A percentile compares a stretch with the other conserved stretches of the same genome.
phyloP scores from a whole-genome alignment of 1,140 invertebrate genomes.

The Mizuhopecten yessoensis region DNA sequence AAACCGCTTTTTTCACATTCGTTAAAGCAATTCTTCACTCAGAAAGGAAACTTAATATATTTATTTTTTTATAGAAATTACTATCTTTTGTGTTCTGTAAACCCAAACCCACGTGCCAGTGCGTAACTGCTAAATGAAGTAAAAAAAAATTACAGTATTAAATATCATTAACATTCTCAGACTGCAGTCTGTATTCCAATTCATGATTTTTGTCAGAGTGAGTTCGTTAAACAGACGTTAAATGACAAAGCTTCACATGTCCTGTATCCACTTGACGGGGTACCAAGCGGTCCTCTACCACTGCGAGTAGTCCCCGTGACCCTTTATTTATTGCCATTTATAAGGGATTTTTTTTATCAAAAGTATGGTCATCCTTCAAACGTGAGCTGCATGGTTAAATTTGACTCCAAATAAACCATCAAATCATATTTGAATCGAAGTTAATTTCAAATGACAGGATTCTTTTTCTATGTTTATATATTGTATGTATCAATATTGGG shows the following conservation, averaged over 20 bases:
- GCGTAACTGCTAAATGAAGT: conserved; percentile 6
- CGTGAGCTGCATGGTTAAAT: no score
- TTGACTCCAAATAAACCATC: no score
- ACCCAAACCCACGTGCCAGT: neutral
- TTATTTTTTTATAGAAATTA: conserved; percentile 10
- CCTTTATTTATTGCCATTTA: neutral
- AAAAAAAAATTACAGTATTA: conserved; percentile 33
- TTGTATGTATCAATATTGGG: neutral
- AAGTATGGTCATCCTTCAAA: neutral
- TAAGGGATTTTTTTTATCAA: neutral
- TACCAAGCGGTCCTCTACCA: neutral
- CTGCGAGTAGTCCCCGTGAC: neutral
- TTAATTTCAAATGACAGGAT: no score
- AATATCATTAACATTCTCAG: conserved; percentile 12
- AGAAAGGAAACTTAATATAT: conserved; percentile 20
- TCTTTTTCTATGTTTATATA: neutral
- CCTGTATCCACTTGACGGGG: neutral
- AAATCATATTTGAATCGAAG: no score
- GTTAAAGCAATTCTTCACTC: conserved; percentile 27
- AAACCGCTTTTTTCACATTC: neutral
- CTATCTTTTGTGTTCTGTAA: neutral
- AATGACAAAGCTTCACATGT: conserved; percentile 8
- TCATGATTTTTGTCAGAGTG: conserved; percentile 27
- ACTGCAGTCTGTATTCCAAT: neutral
- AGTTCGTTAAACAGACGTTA: neutral